phyloP scores from a whole-genome alignment of 2,113 vertebrate species.

The Sapajus apella region DNA sequence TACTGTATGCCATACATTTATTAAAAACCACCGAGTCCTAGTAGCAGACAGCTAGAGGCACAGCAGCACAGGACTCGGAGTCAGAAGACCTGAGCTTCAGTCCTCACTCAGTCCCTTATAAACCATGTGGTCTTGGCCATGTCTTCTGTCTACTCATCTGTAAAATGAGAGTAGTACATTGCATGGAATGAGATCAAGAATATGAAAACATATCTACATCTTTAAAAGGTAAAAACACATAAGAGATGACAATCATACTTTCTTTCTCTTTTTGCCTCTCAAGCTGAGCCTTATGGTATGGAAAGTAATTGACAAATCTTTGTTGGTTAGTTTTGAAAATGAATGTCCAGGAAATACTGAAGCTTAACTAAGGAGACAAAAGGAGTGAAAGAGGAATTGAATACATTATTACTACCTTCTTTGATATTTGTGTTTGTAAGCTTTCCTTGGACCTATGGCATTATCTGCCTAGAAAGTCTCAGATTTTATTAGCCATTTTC shows the following conservation, averaged over 20 bases:
- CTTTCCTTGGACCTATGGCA: neutral
- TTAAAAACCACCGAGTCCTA: neutral
- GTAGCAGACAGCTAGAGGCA: neutral
- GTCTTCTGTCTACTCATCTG: neutral
- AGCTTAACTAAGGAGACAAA: neutral
- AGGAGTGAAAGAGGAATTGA: neutral
- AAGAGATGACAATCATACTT: neutral
- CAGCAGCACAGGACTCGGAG: neutral
- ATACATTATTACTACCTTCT: neutral
- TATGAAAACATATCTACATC: neutral
- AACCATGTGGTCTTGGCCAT: neutral
- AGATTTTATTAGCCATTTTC: conserved; percentile 2
- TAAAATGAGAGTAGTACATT: neutral
- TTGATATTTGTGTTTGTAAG: neutral
- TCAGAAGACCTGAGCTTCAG: neutral
- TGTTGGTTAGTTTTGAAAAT: neutral
- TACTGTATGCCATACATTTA: neutral
- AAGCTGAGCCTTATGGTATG: neutral
- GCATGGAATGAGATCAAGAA: neutral
- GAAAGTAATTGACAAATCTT: neutral
- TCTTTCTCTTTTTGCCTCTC: neutral
- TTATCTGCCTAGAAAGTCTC: neutral
- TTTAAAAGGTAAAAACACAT: neutral
- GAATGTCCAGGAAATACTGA: neutral
- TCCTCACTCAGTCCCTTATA: neutral